These are phyloP conservation scores for Drosophila biarmipes DNA, from an alignment of 1,140 invertebrate species.

Conservation along the genomic window DNA sequence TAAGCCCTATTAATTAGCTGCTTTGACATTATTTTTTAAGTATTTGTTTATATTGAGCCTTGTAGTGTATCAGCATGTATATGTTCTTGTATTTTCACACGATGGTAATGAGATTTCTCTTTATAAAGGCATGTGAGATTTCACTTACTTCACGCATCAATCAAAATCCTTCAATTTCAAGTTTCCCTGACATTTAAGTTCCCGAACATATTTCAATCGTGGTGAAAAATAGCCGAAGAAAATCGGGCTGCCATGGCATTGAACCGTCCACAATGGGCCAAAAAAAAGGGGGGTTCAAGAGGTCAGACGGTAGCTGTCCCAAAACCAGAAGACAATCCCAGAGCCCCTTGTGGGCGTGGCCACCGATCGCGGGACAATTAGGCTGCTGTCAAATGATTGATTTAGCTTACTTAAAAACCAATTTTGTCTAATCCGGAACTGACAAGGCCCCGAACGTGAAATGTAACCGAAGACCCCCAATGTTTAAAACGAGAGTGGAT, in stretches of 20 bases:
- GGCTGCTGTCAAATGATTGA: constrained; percentile 74
- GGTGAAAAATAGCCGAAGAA: constrained; percentile 27
- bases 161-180: constrained; percentile 47
- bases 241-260: constrained; percentile 54
- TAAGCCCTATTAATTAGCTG: neutral
- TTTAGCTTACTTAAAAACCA: constrained; percentile 77
- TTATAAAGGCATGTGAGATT: constrained; percentile 4
- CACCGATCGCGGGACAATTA: constrained; percentile 56
- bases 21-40: neutral
- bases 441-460: constrained; percentile 34
- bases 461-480: constrained; percentile 39
- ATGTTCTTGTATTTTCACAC: neutral
- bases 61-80: neutral
- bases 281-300: constrained; percentile 47
- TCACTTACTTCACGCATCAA: constrained; percentile 31
- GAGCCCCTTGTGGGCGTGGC: constrained; percentile 46
- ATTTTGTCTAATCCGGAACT: constrained; percentile 71
- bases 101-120: constrained; percentile 13
- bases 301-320: constrained; percentile 51
- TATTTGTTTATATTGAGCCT: no score
- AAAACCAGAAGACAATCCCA: constrained; percentile 41
- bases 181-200: constrained; percentile 39
- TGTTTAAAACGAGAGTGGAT: constrained; percentile 17
- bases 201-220: constrained; percentile 32
- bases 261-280: constrained; percentile 50